These are phyloP conservation scores for Cotesia vestalis DNA, from an alignment of 1,140 invertebrate species.

Conservation along the genomic window DNA sequence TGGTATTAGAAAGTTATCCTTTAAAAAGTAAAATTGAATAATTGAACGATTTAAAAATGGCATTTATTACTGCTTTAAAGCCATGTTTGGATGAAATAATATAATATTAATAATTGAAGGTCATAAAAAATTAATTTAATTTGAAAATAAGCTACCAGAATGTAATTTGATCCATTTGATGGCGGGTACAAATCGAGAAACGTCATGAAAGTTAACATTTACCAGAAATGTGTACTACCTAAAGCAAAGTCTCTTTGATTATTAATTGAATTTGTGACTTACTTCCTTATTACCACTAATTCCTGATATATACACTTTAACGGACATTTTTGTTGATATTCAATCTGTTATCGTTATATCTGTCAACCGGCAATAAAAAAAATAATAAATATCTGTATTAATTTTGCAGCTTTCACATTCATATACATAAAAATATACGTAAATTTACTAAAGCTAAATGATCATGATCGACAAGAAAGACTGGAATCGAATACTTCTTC, in stretches of 20 bases:
- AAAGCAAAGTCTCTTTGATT: slow-evolving; percentile 26
- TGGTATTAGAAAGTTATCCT: too few relatives aligned
- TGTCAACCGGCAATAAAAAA: slow-evolving; percentile 24
- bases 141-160: slow-evolving; percentile 15
- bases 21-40: too few relatives aligned
- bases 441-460: too few relatives aligned
- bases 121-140: slow-evolving; percentile 2
- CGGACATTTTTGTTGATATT: slow-evolving; percentile 72
- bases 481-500: too few relatives aligned
- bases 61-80: too few relatives aligned
- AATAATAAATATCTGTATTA: neutral
- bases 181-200: slow-evolving; percentile 37
- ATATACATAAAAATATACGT: too few relatives aligned
- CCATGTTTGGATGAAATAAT: too few relatives aligned
- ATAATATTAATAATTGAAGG: too few relatives aligned
- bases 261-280: slow-evolving; percentile 52
- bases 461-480: too few relatives aligned
- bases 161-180: slow-evolving; percentile 44
- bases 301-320: slow-evolving; percentile 89
- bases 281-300: slow-evolving; percentile 93
- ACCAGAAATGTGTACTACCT: slow-evolving; percentile 33
- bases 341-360: neutral
- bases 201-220: slow-evolving; percentile 32
- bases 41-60: too few relatives aligned
- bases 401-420: neutral